Percentiles rank a stretch among this genome's conserved stretches.
phyloP scores from a whole-genome alignment of 2,888 invertebrate genomes.

The Eupithecia pulchellata region DNA sequence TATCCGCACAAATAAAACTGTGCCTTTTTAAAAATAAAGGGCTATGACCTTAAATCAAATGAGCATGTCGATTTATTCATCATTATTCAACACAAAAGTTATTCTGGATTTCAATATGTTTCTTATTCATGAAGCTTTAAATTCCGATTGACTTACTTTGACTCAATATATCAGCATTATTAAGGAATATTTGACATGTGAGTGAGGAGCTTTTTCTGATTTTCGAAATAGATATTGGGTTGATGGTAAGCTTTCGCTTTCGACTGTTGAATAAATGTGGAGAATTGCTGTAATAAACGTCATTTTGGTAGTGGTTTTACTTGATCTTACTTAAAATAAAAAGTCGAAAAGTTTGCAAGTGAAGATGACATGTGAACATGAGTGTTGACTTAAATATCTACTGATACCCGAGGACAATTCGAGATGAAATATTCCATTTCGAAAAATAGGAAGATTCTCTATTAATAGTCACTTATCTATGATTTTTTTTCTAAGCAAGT shows the following conservation, averaged over 20 bases:
- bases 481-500: no score
- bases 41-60: constrained; percentile 61
- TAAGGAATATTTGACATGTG: constrained; percentile 4
- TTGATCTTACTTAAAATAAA: no score
- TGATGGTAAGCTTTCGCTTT: not conserved
- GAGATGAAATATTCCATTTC: no score
- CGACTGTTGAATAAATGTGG: not conserved
- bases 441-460: no score
- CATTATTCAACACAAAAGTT: constrained; percentile 55
- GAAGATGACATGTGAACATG: no score
- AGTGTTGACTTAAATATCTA: no score
- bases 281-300: not conserved
- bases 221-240: not conserved
- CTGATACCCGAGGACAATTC: no score
- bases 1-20: constrained; percentile 74
- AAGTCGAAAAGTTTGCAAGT: no score
- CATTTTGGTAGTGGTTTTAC: no score
- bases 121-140: constrained; percentile 26
- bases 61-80: constrained; percentile 57
- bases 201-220: not conserved
- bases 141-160: constrained; percentile 16
- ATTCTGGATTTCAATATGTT: constrained; percentile 53
- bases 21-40: constrained; percentile 53
- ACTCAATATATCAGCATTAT: constrained; percentile 1
- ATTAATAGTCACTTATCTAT: no score